Evolutionary conservation across 1,140 invertebrate genomes (phyloP), one percentile per base, ranked within the genome.

Genomic region (Ceratitis capitata): DNA sequence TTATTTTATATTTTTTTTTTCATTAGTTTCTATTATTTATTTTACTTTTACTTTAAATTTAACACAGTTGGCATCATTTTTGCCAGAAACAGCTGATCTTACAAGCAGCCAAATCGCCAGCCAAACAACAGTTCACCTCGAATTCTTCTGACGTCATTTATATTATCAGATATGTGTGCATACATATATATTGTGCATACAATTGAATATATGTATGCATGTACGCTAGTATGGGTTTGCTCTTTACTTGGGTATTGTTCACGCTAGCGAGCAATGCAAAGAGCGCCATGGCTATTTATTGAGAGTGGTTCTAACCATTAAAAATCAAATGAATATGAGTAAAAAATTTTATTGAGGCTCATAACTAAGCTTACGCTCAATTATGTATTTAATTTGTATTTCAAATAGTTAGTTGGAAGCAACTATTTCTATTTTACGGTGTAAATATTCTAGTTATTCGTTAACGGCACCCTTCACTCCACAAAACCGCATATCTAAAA

Each of bases 111-210:
- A 9, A n/a, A 74, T 1, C 39, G 29, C 12, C 39, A 26, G 5
- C 12, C 23, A 26, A 61, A 10, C 14, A 39, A 69, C 29, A 69
- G 4, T 69, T 69, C 29, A 19, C 19, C 29, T 14, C 10, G 4
- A 32, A 74, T 35, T 45, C 26, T 16, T 42, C 39, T 74, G 69
- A 74, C 69, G 69, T 74, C 69, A 74, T 74, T 74, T 39, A 74
- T 42, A 74, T 74, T 74, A 42, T 42, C 39, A 42, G 19, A 32
- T 39, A 74, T n/a, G n/a, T 3, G 2, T 23, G 16, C 45, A 74
- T 42, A 74, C 39, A 42, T 10, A 45, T n/a, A 74, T 2, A 74
- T n/a, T n/a, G 29, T 23, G 29, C 7, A 42, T 42, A 45, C 16
- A 9, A 16, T 35, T 74, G 23, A 9, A 61, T 61, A 61, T 10